These are phyloP conservation scores for Oscheius sp. DNA, from an alignment of 2,888 invertebrate species.

Conservation along the genomic window DNA sequence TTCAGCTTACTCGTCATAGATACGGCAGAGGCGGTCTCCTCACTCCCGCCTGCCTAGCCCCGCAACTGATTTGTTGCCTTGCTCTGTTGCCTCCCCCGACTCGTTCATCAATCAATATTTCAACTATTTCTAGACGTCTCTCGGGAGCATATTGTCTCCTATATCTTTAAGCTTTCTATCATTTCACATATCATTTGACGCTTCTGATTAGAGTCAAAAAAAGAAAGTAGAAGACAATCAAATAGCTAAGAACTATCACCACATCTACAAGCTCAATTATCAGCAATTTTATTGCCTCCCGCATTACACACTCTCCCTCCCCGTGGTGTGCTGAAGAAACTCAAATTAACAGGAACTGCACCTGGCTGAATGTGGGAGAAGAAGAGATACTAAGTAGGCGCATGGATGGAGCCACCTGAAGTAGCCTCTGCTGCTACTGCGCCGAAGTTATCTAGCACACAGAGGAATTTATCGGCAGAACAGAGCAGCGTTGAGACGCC, in stretches of 20 bases:
- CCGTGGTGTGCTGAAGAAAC: too few relatives aligned
- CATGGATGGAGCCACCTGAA: constrained; percentile 27
- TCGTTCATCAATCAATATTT: constrained; percentile 32
- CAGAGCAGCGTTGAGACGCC: constrained; percentile 30
- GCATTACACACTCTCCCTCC: constrained; percentile 29
- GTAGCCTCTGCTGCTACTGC: neutral
- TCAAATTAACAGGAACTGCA: too few relatives aligned
- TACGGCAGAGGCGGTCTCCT: constrained; percentile 3
- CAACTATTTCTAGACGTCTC: constrained; percentile 21
- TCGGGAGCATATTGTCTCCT: too few relatives aligned
- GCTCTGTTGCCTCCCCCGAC: constrained; percentile 24
- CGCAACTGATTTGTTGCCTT: constrained; percentile 37
- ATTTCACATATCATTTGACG: neutral
- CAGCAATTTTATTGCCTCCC: constrained; percentile 29
- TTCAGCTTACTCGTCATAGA: constrained; percentile 22
- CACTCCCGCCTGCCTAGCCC: constrained; percentile 25
- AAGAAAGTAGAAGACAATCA: neutral
- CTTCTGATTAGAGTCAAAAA: neutral
- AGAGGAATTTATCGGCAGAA: constrained; percentile 33
- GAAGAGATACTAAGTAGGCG: constrained; percentile 1
- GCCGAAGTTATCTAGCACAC: too few relatives aligned
- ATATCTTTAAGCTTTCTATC: too few relatives aligned
- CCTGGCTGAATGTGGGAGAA: too few relatives aligned
- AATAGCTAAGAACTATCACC: neutral
- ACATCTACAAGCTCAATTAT: constrained; percentile 21